A percentile compares a stretch with the other conserved stretches of the same genome.
Evolutionary conservation across 2,113 vertebrate genomes (phyloP).

Genomic region (Mustelus asterias): DNA sequence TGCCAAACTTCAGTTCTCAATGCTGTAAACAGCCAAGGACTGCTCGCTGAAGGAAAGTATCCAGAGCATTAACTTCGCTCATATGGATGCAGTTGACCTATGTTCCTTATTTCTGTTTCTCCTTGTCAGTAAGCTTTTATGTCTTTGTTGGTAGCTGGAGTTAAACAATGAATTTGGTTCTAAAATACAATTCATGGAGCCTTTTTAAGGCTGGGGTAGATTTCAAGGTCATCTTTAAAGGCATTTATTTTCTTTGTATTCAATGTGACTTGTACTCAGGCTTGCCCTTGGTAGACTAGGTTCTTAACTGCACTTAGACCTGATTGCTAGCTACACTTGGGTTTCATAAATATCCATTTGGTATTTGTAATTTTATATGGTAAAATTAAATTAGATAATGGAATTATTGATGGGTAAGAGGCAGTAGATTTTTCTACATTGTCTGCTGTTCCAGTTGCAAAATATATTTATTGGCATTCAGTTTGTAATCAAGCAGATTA

Average conservation of each 20-base stretch:
- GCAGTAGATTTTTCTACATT: background rate
- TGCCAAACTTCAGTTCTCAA: constrained; percentile 59
- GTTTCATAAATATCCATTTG: background rate
- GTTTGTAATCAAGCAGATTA: background rate
- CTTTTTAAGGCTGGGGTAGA: background rate
- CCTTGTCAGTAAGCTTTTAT: background rate
- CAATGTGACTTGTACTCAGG: background rate
- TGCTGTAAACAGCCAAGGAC: constrained; percentile 64
- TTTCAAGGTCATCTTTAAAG: background rate
- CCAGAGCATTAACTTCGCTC: constrained; percentile 54
- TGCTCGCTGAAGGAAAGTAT: constrained; percentile 64
- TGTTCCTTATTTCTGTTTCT: background rate
- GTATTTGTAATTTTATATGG: background rate
- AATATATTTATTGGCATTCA: background rate
- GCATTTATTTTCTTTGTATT: background rate
- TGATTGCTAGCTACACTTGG: background rate
- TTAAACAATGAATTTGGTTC: background rate
- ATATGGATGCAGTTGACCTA: background rate
- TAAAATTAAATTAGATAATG: background rate
- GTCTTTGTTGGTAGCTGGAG: background rate
- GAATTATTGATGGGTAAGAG: background rate
- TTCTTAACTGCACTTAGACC: background rate
- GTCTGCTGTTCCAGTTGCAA: background rate
- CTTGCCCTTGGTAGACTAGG: background rate
- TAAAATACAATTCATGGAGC: background rate